Conservation (phyloP, 2,888 invertebrate genomes). For the Drosophila recens region DNA sequence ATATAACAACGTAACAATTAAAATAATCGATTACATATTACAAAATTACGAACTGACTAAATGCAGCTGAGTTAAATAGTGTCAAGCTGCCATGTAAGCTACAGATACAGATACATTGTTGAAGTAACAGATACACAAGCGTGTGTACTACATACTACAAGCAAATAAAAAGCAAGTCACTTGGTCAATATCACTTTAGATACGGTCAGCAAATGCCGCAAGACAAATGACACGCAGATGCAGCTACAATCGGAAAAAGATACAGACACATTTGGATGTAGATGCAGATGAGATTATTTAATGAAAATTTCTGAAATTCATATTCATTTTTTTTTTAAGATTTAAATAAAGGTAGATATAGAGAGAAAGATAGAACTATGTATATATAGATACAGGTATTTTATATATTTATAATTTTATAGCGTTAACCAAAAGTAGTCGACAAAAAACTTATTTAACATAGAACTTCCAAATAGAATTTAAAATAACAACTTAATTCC, state of each 20-base stretch:
- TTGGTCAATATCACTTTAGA: conserved; percentile 71
- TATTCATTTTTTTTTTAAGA: too few relatives aligned
- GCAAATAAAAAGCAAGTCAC: conserved; percentile 43
- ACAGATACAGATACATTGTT: conserved; percentile 10
- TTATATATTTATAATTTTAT: too few relatives aligned
- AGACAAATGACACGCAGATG: conserved; percentile 9
- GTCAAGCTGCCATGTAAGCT: conserved; percentile 35
- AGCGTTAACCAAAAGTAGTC: too few relatives aligned
- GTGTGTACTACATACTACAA: conserved; percentile 9
- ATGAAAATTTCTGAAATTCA: too few relatives aligned
- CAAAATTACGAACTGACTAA: conserved; percentile 14
- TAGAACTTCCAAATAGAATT: too few relatives aligned
- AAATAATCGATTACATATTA: conserved; percentile 47
- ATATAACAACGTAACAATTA: conserved; percentile 40
- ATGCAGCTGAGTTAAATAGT: conserved; percentile 30
- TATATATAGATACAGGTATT: background rate
- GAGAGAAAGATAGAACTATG: background rate
- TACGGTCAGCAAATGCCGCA: conserved; percentile 56
- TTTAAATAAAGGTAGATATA: background rate
- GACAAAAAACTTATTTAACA: too few relatives aligned
- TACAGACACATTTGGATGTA: conserved; percentile 9
- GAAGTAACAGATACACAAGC: conserved; percentile 13
- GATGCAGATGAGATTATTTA: background rate
- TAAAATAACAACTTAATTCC: too few relatives aligned
- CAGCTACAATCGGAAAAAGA: conserved; percentile 1